Percentiles rank a stretch among this genome's conserved stretches.
Evolutionary conservation across 2,797 vertebrate species (phyloP).

Genomic region (Octomys mimax): DNA sequence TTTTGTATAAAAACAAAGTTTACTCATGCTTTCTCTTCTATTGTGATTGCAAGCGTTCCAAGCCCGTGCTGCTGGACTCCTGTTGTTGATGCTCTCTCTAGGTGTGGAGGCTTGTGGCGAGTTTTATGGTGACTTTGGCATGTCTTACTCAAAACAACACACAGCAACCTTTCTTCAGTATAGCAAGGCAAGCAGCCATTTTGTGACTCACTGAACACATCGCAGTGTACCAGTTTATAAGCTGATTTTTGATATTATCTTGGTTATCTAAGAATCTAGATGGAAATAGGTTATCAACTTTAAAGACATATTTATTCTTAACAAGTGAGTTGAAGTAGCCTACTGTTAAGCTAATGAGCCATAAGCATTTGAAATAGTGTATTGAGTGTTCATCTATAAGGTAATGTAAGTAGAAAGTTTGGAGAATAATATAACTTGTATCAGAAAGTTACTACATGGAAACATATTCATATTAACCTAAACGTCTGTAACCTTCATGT

Average conservation of each 20-base stretch:
- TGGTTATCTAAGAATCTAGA: neutral
- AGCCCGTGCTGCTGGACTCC: conserved; percentile 83
- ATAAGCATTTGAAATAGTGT: neutral
- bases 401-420: neutral
- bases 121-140: conserved; percentile 84
- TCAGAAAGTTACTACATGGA: neutral
- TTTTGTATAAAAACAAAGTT: conserved; percentile 88
- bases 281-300: neutral
- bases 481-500: no score
- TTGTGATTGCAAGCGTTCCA: conserved; percentile 60
- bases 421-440: neutral
- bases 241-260: neutral
- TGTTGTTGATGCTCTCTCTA: conserved; percentile 78
- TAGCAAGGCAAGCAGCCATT: conserved; percentile 80
- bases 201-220: no score
- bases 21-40: conserved; percentile 86
- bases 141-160: conserved; percentile 78
- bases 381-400: neutral
- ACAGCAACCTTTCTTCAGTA: conserved; percentile 60
- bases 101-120: conserved; percentile 81
- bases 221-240: neutral
- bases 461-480: no score
- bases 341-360: neutral
- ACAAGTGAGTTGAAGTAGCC: neutral
- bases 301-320: neutral